Base-by-base conservation (phyloP, 2,888 invertebrate genomes). In the Phytoseiulus persimilis region DNA sequence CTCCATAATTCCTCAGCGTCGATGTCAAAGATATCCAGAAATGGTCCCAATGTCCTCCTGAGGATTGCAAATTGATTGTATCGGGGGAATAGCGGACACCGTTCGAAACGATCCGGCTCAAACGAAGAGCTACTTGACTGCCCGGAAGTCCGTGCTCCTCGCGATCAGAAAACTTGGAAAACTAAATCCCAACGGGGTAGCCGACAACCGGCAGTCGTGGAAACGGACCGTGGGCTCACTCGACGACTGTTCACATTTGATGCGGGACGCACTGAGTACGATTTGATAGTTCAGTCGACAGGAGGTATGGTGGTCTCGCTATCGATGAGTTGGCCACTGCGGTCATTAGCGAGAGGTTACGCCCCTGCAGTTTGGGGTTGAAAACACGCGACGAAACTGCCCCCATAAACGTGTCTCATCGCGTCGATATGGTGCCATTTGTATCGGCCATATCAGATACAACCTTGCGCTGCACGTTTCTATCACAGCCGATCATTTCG, bases 341-440 rank as follows among this genome's bases (percentile, higher is more conserved):
- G 65, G 65, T 65, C 65, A 65, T 65, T 65, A 65, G 65, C 65
- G 65, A 65, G 65, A 65, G 65, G 65, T 65, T 65, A 65, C 65
- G 65, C 65, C 65, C 65, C 65, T 65, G 65, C 65, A 65, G 65
- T 65, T 65, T 65, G 65, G 65, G 65, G 65, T 65, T 28, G 65
- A 28, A 65, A 65, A 65, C 65, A 65, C 65, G 65, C 5, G 65
- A 11, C 65, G 65, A 65, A 65, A 65, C 65, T 6, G 18, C 65
- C 65, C 65, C 65, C 65, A 65, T 65, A 65, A 65, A 65, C 65
- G 65, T 65, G 65, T 65, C 65, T 65, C 65, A 65, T 65, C 65
- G 65, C 65, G 65, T 65, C 65, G 65, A 65, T 65, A 65, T 65
- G 65, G 65, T 28, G 65, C 65, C 65, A 65, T 65, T 65, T 65